phyloP scores from a whole-genome alignment of 2,888 invertebrate genomes.

The Noctua janthina region DNA sequence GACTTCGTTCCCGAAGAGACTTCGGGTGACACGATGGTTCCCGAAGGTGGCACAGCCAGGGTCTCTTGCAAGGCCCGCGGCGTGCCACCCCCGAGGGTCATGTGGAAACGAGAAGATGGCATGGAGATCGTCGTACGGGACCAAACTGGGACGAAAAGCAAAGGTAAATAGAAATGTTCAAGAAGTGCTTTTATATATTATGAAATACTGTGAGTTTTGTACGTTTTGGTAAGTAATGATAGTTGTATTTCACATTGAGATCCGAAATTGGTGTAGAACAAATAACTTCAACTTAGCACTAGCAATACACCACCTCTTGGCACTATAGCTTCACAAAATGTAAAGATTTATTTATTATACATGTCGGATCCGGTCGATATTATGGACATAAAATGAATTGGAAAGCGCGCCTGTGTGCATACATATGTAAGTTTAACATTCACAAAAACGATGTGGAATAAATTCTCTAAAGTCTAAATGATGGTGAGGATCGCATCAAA shows the following conservation, averaged over 20 bases:
- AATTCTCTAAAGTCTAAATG: too few relatives aligned
- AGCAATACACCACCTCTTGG: not conserved
- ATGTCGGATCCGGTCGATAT: too few relatives aligned
- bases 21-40: conserved; percentile 95
- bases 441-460: too few relatives aligned
- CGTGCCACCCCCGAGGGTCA: conserved; percentile 93
- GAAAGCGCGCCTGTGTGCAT: too few relatives aligned
- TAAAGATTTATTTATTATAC: too few relatives aligned
- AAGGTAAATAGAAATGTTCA: conserved; percentile 80
- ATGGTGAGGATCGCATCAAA: too few relatives aligned
- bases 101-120: conserved; percentile 95
- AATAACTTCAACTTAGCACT: not conserved
- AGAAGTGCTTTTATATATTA: not conserved
- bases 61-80: conserved; percentile 93
- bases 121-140: conserved; percentile 93
- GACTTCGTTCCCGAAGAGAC: conserved; percentile 95
- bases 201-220: not conserved
- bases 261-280: not conserved
- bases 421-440: too few relatives aligned
- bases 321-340: too few relatives aligned
- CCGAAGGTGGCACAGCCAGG: conserved; percentile 93
- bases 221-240: not conserved
- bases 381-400: too few relatives aligned
- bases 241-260: not conserved
- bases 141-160: conserved; percentile 90